Evolutionary conservation across 2,888 invertebrate genomes (phyloP).

Genomic region (Scaptomyza parva): DNA sequence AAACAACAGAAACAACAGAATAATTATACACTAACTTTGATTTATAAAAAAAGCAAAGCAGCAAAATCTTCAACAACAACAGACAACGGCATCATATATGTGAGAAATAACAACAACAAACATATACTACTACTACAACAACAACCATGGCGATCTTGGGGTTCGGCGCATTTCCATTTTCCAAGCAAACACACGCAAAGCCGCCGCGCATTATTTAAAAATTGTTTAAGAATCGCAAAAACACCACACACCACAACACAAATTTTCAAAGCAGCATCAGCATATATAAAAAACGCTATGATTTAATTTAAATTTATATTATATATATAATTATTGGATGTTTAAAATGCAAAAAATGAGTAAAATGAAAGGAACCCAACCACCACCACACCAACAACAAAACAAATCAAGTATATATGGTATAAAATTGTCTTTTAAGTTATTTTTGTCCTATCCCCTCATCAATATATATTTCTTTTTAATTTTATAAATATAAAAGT

Average conservation of each 20-base stretch:
- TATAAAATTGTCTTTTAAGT: slow-evolving; percentile 76
- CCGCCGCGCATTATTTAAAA: slow-evolving; percentile 54
- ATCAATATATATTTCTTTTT: slow-evolving; percentile 78
- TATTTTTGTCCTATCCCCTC: slow-evolving; percentile 74
- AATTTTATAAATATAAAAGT: slow-evolving; percentile 78
- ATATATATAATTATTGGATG: slow-evolving; percentile 73
- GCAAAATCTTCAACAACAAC: slow-evolving; percentile 48
- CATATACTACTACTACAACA: slow-evolving; percentile 27
- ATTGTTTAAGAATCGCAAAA: slow-evolving; percentile 61
- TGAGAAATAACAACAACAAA: slow-evolving; percentile 47
- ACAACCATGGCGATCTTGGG: slow-evolving; percentile 31
- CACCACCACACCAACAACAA: slow-evolving; percentile 55
- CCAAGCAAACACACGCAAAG: slow-evolving; percentile 43
- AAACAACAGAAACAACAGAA: slow-evolving; percentile 45
- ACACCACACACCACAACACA: slow-evolving; percentile 28
- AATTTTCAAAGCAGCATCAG: slow-evolving; percentile 64
- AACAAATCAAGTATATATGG: slow-evolving; percentile 66
- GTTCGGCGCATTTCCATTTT: slow-evolving; percentile 55
- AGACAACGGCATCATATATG: slow-evolving; percentile 45
- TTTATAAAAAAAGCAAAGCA: slow-evolving; percentile 62
- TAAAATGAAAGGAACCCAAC: slow-evolving; percentile 51
- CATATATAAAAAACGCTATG: slow-evolving; percentile 72
- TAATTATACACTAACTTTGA: slow-evolving; percentile 70
- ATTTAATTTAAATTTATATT: slow-evolving; percentile 76
- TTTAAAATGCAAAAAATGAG: slow-evolving; percentile 58